phyloP scores from a whole-genome alignment of 35 echinoderm and acorn worm genomes.

The Patiria miniata region DNA sequence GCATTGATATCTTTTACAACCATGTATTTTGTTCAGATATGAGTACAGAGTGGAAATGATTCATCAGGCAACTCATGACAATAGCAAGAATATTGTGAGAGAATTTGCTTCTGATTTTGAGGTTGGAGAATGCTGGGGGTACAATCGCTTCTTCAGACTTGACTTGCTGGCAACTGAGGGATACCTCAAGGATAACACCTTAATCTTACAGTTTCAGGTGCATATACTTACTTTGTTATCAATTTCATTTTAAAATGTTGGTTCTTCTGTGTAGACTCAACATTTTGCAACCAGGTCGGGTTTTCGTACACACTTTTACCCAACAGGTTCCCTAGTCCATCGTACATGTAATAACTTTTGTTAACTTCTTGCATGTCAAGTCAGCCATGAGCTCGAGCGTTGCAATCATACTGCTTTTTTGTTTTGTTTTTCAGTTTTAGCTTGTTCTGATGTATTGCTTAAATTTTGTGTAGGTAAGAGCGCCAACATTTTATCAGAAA shows the following conservation, averaged over 20 bases:
- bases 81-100: conserved; percentile 90
- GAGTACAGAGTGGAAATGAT: conserved; percentile 99
- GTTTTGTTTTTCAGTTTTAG: too few species aligned
- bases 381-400: too few species aligned
- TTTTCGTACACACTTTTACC: too few species aligned
- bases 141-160: conserved; percentile 94
- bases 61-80: conserved; percentile 89
- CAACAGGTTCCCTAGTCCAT: too few species aligned
- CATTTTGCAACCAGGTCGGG: too few species aligned
- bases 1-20: too few species aligned
- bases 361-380: too few species aligned
- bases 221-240: neutral
- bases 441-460: too few species aligned
- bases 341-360: too few species aligned
- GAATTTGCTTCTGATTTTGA: conserved; percentile 99
- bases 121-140: conserved; percentile 98
- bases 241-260: too few species aligned
- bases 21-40: conserved; percentile 57
- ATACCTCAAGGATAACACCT: conserved; percentile 91
- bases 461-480: conserved; percentile 51
- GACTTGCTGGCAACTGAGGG: conserved; percentile 91
- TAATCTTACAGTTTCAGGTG: conserved; percentile 97
- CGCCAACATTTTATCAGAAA: conserved; percentile 98
- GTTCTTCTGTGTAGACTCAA: too few species aligned
- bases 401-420: too few species aligned